Evolutionary conservation across 2,888 invertebrate genomes (phyloP).

Genomic region (Cryptocheilus praepositus): DNA sequence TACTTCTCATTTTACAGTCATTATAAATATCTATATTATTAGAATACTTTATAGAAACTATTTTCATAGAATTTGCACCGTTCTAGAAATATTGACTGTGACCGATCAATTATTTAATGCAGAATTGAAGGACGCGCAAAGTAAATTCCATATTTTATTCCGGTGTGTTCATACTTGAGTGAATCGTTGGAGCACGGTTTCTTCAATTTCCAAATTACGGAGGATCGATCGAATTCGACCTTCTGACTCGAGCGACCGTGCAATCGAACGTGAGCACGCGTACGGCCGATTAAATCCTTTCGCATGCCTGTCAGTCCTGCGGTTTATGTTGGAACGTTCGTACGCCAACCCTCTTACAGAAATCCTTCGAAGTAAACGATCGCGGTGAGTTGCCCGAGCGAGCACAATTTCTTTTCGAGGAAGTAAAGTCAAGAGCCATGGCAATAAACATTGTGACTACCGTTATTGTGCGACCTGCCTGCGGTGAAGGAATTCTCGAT

Average conservation of each 20-base stretch:
- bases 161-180: too few species aligned
- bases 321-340: slow-evolving; percentile 46
- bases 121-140: too few species aligned
- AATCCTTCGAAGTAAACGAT: slow-evolving; percentile 37
- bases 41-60: too few species aligned
- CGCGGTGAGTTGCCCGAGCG: slow-evolving; percentile 17
- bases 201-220: too few species aligned
- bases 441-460: slow-evolving; percentile 45
- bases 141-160: too few species aligned
- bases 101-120: too few species aligned
- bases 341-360: slow-evolving; percentile 40
- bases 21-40: too few species aligned
- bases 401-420: slow-evolving; percentile 31
- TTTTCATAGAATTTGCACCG: too few species aligned
- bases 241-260: slow-evolving; percentile 50
- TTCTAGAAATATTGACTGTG: too few species aligned
- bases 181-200: too few species aligned
- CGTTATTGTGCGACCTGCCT: slow-evolving; percentile 10
- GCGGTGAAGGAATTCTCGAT: slow-evolving; percentile 4
- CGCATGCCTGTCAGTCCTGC: slow-evolving; percentile 51
- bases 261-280: slow-evolving; percentile 49
- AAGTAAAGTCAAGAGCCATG: slow-evolving; percentile 35
- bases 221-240: slow-evolving; percentile 36
- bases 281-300: slow-evolving; percentile 58
- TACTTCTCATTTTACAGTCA: too few species aligned